A percentile compares a stretch with the other conserved stretches of the same genome.
phyloP scores from a whole-genome alignment of 1,140 invertebrate genomes.

The Cydia splendana region DNA sequence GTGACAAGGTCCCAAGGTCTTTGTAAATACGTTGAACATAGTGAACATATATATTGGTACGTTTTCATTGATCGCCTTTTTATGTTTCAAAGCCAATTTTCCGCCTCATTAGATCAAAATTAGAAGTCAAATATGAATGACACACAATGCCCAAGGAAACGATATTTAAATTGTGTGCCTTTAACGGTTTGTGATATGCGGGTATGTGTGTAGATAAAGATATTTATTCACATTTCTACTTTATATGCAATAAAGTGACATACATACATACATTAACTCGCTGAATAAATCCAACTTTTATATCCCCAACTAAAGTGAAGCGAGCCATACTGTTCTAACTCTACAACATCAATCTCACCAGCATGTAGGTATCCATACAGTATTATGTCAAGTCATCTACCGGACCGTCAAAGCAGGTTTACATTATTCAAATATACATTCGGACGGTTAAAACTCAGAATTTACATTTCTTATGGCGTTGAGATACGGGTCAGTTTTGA shows the following conservation, averaged over 20 bases:
- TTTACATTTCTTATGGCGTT: not conserved
- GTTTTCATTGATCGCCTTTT: not conserved
- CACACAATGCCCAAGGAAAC: not conserved
- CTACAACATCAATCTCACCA: conserved; percentile 47
- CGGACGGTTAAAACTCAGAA: conserved; percentile 36
- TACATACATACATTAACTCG: too few species aligned
- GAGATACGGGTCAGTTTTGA: conserved; percentile 38
- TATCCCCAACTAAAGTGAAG: not conserved
- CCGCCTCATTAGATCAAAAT: not conserved
- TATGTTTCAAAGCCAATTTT: not conserved
- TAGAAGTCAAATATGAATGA: not conserved
- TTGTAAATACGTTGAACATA: too few species aligned
- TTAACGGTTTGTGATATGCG: too few species aligned
- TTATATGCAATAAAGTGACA: too few species aligned
- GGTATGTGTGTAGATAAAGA: too few species aligned
- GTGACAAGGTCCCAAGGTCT: too few species aligned
- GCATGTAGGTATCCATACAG: conserved; percentile 51
- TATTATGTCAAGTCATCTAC: conserved; percentile 74
- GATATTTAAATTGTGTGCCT: too few species aligned
- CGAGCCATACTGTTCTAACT: conserved; percentile 40
- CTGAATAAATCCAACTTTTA: too few species aligned
- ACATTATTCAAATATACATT: conserved; percentile 74
- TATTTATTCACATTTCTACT: too few species aligned
- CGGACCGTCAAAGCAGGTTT: conserved; percentile 63
- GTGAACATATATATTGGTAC: too few species aligned